A percentile compares a stretch with the other conserved stretches of the same genome.
phyloP scores from a whole-genome alignment of 2,113 vertebrate genomes.

The Muntiacus reevesi region DNA sequence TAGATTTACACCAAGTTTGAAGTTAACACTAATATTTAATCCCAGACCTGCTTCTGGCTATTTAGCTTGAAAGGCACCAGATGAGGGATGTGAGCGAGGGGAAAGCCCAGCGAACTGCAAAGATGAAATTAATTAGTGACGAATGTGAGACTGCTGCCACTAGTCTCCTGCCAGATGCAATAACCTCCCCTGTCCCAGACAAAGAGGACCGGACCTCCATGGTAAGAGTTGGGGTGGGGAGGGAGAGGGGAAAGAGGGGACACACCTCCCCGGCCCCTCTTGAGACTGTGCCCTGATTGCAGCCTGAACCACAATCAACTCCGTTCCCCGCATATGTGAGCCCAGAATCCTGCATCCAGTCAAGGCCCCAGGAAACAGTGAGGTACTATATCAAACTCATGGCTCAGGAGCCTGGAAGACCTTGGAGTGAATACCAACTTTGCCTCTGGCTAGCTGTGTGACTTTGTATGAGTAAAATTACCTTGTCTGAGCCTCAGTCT shows the following conservation, averaged over 20 bases:
- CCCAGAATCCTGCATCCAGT: neutral
- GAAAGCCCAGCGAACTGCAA: neutral
- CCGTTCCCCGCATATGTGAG: neutral
- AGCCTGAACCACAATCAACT: neutral
- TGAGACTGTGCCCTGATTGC: accelerated
- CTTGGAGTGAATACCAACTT: neutral
- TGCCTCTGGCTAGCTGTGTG: neutral
- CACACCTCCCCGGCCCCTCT: neutral
- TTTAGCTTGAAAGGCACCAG: constrained; percentile 43
- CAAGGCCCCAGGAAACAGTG: neutral
- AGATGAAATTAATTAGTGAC: neutral
- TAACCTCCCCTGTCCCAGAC: neutral
- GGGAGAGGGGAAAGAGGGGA: neutral
- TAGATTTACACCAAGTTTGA: constrained; percentile 12
- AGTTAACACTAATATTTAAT: constrained; percentile 42
- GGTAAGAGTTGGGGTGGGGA: neutral
- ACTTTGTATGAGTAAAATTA: neutral
- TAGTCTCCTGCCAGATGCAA: neutral
- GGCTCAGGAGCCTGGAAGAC: neutral
- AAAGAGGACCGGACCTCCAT: neutral
- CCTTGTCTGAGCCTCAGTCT: neutral
- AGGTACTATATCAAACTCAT: neutral
- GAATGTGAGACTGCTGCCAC: neutral
- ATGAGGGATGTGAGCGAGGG: neutral
- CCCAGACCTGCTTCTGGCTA: constrained; percentile 58